Percentiles rank a stretch among this genome's conserved stretches.
These are phyloP conservation scores for Saxidomus purpurata DNA, from an alignment of 1,140 invertebrate species.

Conservation along the genomic window DNA sequence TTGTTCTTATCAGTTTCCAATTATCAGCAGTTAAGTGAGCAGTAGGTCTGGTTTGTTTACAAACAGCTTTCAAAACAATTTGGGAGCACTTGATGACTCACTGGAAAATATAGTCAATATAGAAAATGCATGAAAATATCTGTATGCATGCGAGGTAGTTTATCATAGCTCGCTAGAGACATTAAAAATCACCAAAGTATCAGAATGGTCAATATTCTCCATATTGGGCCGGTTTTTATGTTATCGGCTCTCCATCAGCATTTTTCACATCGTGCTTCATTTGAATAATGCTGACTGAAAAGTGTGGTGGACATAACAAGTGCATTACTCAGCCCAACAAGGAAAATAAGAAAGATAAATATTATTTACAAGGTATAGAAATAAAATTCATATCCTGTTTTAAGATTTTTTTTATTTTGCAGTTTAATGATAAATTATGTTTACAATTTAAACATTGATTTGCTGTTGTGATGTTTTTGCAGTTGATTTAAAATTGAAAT, in stretches of 20 bases:
- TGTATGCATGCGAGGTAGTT: not conserved
- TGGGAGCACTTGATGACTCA: not conserved
- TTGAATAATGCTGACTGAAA: not conserved
- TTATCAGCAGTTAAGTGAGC: not conserved
- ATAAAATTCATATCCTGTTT: no score
- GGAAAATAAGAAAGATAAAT: no score
- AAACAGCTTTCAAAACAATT: constrained; percentile 15
- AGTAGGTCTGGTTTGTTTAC: not conserved
- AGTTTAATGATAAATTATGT: no score
- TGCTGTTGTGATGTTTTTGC: no score
- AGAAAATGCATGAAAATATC: not conserved
- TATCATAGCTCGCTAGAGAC: not conserved
- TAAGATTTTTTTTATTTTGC: no score
- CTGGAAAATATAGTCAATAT: not conserved
- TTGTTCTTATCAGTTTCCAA: not conserved
- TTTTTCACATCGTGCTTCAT: not conserved
- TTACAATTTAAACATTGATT: no score
- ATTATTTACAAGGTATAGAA: no score
- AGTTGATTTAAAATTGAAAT: no score
- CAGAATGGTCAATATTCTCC: not conserved
- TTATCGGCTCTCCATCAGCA: not conserved
- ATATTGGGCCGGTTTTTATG: not conserved
- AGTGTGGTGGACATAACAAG: not conserved
- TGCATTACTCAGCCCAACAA: not conserved
- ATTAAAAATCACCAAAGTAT: not conserved